Conservation (phyloP, 1,140 invertebrate species). For the Drosophila nigromelanica region DNA sequence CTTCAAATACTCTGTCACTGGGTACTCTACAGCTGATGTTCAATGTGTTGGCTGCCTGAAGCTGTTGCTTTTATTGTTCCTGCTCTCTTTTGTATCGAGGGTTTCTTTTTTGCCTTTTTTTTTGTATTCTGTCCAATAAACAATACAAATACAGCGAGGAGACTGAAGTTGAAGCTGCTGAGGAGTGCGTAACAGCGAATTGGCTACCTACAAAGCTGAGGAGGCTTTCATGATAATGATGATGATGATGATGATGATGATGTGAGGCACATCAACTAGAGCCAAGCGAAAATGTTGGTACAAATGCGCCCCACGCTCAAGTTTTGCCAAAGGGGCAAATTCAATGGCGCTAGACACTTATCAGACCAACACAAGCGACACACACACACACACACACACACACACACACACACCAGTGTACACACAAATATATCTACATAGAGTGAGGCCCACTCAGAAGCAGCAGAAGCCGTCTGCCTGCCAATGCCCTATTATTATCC, state of each 20-base stretch:
- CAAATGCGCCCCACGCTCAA: constrained; percentile 11
- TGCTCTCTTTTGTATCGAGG: constrained; percentile 58
- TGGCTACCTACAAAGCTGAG: constrained; percentile 58
- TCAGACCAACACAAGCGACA: constrained; percentile 49
- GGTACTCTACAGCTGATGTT: constrained; percentile 45
- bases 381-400: constrained; percentile 11
- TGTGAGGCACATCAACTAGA: constrained; percentile 23
- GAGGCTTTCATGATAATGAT: constrained; percentile 41
- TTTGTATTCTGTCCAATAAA: constrained; percentile 60
- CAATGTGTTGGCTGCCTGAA: constrained; percentile 39
- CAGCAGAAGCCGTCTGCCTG: constrained; percentile 70
- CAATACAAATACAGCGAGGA: constrained; percentile 48
- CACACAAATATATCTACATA: background rate
- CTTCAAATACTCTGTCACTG: background rate
- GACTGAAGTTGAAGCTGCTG: constrained; percentile 6
- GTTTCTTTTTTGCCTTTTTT: constrained; percentile 12
- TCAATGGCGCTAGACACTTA: constrained; percentile 67
- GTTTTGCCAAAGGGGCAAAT: constrained; percentile 24
- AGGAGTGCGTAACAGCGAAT: constrained; percentile 63
- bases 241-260: constrained; percentile 27
- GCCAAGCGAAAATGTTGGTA: constrained; percentile 53
- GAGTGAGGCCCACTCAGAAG: constrained; percentile 51
- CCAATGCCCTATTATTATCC: constrained; percentile 75
- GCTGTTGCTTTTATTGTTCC: constrained; percentile 55
- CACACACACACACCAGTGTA: background rate